phyloP scores from a whole-genome alignment of 2,797 vertebrate genomes.

The Podargus strigoides region DNA sequence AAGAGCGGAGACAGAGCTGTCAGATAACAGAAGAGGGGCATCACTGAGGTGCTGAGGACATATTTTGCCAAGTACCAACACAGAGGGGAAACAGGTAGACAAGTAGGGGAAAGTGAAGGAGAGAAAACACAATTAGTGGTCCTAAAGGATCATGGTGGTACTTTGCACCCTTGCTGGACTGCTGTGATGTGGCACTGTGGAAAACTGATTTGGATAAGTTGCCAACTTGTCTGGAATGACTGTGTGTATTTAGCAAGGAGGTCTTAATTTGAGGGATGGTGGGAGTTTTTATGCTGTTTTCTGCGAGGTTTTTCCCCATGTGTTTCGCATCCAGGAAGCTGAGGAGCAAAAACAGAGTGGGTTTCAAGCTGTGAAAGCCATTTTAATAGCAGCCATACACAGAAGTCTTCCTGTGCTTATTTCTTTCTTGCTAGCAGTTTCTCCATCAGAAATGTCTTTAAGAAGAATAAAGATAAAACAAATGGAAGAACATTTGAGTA shows the following conservation, averaged over 20 bases:
- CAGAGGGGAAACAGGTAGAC: neutral
- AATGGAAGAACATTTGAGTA: constrained; percentile 8
- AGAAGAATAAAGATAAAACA: constrained; percentile 18
- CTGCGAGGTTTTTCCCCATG: neutral
- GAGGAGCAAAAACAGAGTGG: neutral
- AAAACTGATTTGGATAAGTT: neutral
- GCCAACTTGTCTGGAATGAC: neutral
- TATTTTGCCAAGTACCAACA: neutral
- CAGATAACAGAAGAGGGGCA: neutral
- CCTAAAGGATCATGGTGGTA: rapidly evolving
- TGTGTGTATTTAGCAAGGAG: neutral
- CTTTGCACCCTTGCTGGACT: neutral
- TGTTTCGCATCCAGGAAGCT: neutral
- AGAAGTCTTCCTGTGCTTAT: neutral
- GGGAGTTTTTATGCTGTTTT: neutral
- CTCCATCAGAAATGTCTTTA: neutral
- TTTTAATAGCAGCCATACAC: neutral
- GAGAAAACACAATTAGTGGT: neutral
- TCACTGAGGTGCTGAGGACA: neutral
- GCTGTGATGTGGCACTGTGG: neutral
- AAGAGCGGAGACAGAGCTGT: neutral
- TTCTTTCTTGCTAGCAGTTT: neutral
- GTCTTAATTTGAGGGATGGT: neutral
- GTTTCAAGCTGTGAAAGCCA: constrained; percentile 22
- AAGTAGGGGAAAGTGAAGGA: neutral